Evolutionary conservation across 2,113 vertebrate genomes (phyloP).

Genomic region (Brachirus orientalis): DNA sequence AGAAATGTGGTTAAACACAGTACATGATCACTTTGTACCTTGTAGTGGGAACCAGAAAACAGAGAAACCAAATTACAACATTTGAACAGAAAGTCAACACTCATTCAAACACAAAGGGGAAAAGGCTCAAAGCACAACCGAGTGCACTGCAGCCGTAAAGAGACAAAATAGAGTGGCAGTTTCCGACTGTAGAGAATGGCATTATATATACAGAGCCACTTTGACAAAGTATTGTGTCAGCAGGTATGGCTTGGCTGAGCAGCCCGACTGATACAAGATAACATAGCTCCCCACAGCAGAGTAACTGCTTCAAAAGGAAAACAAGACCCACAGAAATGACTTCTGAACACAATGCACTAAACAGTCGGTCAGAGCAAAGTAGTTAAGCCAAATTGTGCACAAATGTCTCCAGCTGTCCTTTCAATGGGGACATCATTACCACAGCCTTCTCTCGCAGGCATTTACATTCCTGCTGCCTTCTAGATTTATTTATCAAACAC

Average conservation of each 20-base stretch:
- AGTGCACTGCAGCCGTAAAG: constrained; percentile 16
- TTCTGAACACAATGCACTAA: constrained; percentile 24
- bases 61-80: constrained; percentile 34
- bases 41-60: neutral
- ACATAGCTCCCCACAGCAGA: constrained; percentile 50
- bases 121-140: constrained; percentile 16
- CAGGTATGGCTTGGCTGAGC: constrained; percentile 27
- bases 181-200: constrained; percentile 50
- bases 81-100: constrained; percentile 5
- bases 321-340: constrained; percentile 31
- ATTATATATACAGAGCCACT: constrained; percentile 54
- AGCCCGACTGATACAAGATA: constrained; percentile 39
- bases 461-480: constrained; percentile 15
- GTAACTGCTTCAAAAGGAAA: constrained; percentile 47
- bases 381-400: constrained; percentile 22
- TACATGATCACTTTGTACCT: neutral
- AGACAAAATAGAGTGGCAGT: constrained; percentile 40
- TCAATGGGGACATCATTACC: too few species aligned
- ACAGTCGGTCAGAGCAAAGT: constrained; percentile 7
- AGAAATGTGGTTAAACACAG: neutral
- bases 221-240: constrained; percentile 59
- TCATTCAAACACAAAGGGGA: constrained; percentile 18
- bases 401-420: constrained; percentile 32
- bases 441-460: constrained; percentile 16
- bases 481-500: neutral